phyloP scores from a whole-genome alignment of 2,113 vertebrate genomes.

The Corydoras maculifer region DNA sequence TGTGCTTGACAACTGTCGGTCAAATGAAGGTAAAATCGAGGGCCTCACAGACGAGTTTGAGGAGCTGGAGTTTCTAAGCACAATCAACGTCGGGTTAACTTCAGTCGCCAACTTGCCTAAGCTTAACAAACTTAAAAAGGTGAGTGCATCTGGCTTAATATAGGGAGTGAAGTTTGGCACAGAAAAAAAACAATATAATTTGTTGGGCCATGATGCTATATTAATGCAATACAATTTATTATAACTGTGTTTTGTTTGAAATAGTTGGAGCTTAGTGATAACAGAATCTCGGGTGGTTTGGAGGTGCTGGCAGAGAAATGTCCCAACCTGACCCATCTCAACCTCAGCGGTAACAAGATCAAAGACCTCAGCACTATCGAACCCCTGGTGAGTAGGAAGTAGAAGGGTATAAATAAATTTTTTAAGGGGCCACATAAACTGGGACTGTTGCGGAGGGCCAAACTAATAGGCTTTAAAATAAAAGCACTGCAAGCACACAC shows the following conservation, averaged over 20 bases:
- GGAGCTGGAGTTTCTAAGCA: slow-evolving; percentile 96
- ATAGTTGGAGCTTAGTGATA: slow-evolving; percentile 95
- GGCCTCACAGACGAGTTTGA: slow-evolving; percentile 96
- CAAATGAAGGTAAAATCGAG: slow-evolving; percentile 90
- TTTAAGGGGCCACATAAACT: too few species aligned
- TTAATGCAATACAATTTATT: neutral
- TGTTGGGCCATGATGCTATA: too few species aligned
- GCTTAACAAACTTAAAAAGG: slow-evolving; percentile 99
- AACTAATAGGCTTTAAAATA: too few species aligned
- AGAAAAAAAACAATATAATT: neutral
- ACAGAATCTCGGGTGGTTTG: slow-evolving; percentile 97
- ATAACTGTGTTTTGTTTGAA: slow-evolving; percentile 24
- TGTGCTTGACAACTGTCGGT: slow-evolving; percentile 94
- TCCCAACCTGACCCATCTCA: slow-evolving; percentile 96
- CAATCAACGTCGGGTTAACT: slow-evolving; percentile 91
- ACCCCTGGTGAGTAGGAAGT: slow-evolving; percentile 80
- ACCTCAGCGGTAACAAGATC: slow-evolving; percentile 98
- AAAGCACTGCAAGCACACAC: too few species aligned
- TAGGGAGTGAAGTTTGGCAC: neutral
- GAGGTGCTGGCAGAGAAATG: slow-evolving; percentile 96
- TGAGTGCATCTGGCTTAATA: slow-evolving; percentile 45
- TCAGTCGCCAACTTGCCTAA: slow-evolving; percentile 93
- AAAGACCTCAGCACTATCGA: slow-evolving; percentile 98
- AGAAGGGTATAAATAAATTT: too few species aligned
- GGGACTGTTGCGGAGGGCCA: too few species aligned